Evolutionary conservation across 2,888 invertebrate species (phyloP).

Genomic region (Agonopterix alstromeriana): DNA sequence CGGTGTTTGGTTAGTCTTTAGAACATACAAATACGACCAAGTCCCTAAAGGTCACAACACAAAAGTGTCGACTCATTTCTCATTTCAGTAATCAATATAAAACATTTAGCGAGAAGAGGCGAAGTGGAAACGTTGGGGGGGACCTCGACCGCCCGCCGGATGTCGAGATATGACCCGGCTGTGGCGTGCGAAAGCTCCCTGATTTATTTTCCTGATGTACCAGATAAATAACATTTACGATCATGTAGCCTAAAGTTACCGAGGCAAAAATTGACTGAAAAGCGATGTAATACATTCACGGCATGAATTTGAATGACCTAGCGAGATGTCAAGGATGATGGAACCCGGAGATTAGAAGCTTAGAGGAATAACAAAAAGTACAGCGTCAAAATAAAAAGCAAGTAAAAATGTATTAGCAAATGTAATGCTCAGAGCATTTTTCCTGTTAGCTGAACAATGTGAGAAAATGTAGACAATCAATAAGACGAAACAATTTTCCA

Average conservation of each 20-base stretch:
- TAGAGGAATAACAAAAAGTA: too few species aligned
- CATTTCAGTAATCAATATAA: slow-evolving; percentile 34
- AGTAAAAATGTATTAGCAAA: slow-evolving; percentile 9
- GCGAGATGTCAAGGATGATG: too few species aligned
- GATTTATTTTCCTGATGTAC: slow-evolving; percentile 25
- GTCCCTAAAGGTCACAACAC: not conserved
- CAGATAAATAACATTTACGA: slow-evolving; percentile 6
- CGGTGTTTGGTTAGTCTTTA: too few species aligned
- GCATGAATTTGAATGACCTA: too few species aligned
- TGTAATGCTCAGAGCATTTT: slow-evolving; percentile 9
- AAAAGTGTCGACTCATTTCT: slow-evolving; percentile 9
- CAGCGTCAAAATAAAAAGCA: too few species aligned
- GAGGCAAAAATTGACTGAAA: too few species aligned
- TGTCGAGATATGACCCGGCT: slow-evolving; percentile 44
- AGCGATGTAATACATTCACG: too few species aligned
- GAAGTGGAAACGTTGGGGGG: slow-evolving; percentile 38
- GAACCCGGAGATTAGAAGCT: too few species aligned
- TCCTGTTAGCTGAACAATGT: too few species aligned
- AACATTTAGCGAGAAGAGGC: slow-evolving; percentile 30
- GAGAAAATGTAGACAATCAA: too few species aligned
- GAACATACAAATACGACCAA: too few species aligned
- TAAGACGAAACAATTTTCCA: not conserved
- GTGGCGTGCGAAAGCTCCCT: slow-evolving; percentile 38
- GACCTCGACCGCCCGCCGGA: slow-evolving; percentile 43
- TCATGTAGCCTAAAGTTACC: too few species aligned